Evolutionary conservation across 1,140 invertebrate species (phyloP).

Genomic region (Magallana ariakensis): DNA sequence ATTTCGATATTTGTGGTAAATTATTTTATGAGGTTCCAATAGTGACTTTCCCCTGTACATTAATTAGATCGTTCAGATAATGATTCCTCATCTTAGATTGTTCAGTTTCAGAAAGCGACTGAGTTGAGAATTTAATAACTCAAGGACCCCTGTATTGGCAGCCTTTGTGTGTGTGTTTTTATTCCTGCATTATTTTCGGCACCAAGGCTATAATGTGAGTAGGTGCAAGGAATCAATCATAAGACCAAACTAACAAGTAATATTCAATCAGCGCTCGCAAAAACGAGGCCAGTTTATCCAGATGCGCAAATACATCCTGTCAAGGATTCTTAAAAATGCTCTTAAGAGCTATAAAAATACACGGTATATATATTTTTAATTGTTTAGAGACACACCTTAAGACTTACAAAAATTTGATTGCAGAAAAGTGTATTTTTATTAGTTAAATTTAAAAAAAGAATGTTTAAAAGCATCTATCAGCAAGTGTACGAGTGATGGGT

Average conservation of each 20-base stretch:
- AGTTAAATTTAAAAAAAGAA: no score
- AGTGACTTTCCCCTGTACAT: no score
- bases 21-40: no score
- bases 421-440: no score
- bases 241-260: not conserved
- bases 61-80: no score
- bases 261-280: not conserved
- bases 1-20: no score
- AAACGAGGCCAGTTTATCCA: not conserved
- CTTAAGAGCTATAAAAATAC: not conserved
- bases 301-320: conserved; percentile 1
- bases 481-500: no score
- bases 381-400: not conserved
- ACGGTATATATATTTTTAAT: not conserved
- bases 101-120: no score
- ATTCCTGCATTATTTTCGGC: conserved; percentile 3
- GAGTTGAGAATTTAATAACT: not conserved
- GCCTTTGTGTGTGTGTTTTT: not conserved
- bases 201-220: not conserved
- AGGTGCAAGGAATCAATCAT: not conserved
- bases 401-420: no score
- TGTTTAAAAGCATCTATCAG: no score
- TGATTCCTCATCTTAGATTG: no score
- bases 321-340: not conserved
- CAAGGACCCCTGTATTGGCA: conserved; percentile 4